phyloP scores from a whole-genome alignment of 2,797 vertebrate genomes.

The Siniperca obscura region DNA sequence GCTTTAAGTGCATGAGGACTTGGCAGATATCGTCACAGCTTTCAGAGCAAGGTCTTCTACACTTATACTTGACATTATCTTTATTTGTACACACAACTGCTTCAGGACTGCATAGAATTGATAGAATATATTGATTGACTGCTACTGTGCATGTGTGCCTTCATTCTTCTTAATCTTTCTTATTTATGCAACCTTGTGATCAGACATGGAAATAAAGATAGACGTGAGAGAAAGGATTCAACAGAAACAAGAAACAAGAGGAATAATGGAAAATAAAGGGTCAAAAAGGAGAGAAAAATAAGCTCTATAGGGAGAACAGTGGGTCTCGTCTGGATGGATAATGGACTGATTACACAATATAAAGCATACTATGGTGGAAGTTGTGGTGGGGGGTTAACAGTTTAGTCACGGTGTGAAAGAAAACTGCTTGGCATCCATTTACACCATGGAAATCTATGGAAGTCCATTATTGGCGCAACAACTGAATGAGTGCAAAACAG shows the following conservation, averaged over 20 bases:
- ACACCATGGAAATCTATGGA: not conserved
- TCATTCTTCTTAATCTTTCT: too few species aligned
- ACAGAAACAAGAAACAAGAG: not conserved
- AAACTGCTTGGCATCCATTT: constrained; percentile 31
- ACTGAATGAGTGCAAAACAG: not conserved
- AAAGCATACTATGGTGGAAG: constrained; percentile 27
- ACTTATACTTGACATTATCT: not conserved
- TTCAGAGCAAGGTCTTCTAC: constrained; percentile 11
- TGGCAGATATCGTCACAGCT: not conserved
- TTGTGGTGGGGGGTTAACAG: constrained; percentile 37
- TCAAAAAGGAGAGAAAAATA: not conserved
- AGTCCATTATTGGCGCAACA: not conserved
- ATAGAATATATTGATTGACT: not conserved
- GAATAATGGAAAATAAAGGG: not conserved
- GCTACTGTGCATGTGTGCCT: not conserved
- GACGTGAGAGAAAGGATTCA: not conserved
- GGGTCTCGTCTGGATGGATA: constrained; percentile 33
- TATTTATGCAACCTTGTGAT: not conserved
- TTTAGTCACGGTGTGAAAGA: constrained; percentile 67
- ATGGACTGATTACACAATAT: constrained; percentile 37
- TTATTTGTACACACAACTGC: not conserved
- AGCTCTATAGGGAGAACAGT: not conserved
- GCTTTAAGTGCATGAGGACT: not conserved
- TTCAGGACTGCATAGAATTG: not conserved
- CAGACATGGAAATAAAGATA: not conserved